Evolutionary conservation across 2,888 invertebrate species (phyloP).

Genomic region (Nomada ferruginata): DNA sequence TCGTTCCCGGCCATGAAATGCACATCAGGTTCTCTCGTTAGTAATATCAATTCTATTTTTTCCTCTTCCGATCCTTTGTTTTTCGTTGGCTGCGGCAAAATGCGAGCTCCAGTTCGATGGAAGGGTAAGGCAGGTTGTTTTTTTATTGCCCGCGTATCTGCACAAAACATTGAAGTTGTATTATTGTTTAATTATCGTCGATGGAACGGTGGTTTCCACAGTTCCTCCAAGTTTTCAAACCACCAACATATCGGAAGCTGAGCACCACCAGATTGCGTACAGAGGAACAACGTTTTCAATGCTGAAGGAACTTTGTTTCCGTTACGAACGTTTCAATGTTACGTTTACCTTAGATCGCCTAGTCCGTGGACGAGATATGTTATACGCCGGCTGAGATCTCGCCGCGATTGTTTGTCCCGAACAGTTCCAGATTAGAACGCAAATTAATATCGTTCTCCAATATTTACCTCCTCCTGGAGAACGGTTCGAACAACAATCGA

Average conservation of each 20-base stretch:
- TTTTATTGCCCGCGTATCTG: neutral
- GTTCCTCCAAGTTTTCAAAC: slow-evolving; percentile 3
- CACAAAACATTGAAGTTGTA: slow-evolving; percentile 1
- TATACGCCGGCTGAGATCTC: slow-evolving; percentile 1
- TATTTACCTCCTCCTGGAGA: slow-evolving; percentile 18
- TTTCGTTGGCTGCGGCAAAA: neutral
- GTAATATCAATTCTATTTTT: neutral
- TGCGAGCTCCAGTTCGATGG: neutral
- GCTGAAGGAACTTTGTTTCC: slow-evolving; percentile 17
- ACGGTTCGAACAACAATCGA: neutral
- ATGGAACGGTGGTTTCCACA: slow-evolving; percentile 2
- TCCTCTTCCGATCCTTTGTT: neutral
- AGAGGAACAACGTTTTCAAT: slow-evolving; percentile 7
- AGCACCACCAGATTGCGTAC: neutral
- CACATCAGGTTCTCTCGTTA: slow-evolving; percentile 41
- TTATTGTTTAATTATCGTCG: slow-evolving; percentile 21
- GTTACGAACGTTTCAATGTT: neutral
- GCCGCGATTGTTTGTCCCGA: slow-evolving; percentile 13
- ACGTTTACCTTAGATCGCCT: slow-evolving; percentile 37
- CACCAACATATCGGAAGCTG: neutral
- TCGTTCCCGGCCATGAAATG: slow-evolving; percentile 45
- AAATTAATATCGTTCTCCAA: slow-evolving; percentile 29
- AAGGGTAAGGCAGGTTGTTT: neutral
- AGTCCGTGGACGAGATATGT: neutral
- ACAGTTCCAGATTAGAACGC: slow-evolving; percentile 27